Evolutionary conservation across 2,797 vertebrate species (phyloP).

Genomic region (Myoxocephalus aenaeus): DNA sequence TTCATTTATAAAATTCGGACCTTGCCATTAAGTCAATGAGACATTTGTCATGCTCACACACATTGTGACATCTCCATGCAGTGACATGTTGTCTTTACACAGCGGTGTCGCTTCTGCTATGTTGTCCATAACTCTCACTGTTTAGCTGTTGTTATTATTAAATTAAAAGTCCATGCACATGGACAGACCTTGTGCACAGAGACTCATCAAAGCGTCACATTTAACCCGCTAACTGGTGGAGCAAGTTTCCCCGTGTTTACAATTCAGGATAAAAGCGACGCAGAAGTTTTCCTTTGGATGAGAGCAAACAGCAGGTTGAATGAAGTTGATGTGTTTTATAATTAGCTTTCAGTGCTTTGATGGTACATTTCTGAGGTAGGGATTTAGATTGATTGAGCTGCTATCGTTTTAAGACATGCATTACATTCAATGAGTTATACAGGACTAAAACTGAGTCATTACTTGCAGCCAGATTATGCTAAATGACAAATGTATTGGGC

Average conservation of each 20-base stretch:
- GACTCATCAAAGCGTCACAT: not conserved
- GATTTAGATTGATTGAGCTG: not conserved
- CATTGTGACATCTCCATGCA: not conserved
- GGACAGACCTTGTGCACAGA: not conserved
- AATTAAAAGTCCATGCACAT: conserved; percentile 54
- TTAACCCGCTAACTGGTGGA: not conserved
- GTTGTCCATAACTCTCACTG: not conserved
- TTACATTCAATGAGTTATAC: not conserved
- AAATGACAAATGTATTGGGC: not conserved
- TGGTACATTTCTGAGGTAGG: not conserved
- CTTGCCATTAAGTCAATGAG: not conserved
- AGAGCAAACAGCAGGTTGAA: not conserved
- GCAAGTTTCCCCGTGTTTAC: not conserved
- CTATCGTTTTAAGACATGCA: not conserved
- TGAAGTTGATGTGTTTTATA: not conserved
- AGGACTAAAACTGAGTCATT: conserved; percentile 1
- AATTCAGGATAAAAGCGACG: not conserved
- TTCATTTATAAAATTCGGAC: not conserved
- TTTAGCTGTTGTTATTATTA: conserved; percentile 81
- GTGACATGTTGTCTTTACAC: conserved; percentile 23
- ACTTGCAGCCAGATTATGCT: not conserved
- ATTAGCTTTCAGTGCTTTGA: not conserved
- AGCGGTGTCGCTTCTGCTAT: conserved; percentile 6
- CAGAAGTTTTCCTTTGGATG: not conserved
- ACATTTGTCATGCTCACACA: not conserved